phyloP scores from a whole-genome alignment of 2,888 invertebrate species.

The Caenorhabditis sinica region DNA sequence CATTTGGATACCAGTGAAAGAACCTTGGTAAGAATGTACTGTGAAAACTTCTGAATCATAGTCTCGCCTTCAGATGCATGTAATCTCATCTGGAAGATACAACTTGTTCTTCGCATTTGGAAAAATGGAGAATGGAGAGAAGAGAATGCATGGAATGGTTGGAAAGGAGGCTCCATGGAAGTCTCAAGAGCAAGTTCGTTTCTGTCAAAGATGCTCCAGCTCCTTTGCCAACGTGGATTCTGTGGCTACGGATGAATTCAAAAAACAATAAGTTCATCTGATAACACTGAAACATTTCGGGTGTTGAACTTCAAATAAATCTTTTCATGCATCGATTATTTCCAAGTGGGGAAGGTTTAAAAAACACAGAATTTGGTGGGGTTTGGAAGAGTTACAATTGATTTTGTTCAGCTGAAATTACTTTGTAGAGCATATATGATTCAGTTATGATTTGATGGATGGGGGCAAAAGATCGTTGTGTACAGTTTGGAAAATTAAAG shows the following conservation, averaged over 20 bases:
- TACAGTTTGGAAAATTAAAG: constrained; percentile 33
- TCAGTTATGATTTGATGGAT: constrained; percentile 12
- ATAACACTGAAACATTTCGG: constrained; percentile 2
- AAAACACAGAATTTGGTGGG: too few species aligned
- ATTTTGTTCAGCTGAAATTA: too few species aligned
- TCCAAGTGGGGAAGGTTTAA: too few species aligned
- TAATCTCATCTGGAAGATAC: constrained; percentile 67
- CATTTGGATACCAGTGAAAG: constrained; percentile 63
- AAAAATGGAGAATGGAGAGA: constrained; percentile 61
- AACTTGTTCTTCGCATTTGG: constrained; percentile 69
- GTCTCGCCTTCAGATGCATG: constrained; percentile 62
- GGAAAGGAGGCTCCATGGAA: constrained; percentile 72
- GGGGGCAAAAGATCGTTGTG: constrained; percentile 48
- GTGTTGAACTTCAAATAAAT: not conserved
- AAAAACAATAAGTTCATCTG: not conserved
- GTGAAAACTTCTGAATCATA: not conserved
- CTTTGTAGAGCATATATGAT: not conserved
- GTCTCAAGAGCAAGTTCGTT: constrained; percentile 68
- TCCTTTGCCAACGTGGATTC: constrained; percentile 64
- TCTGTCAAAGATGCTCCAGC: constrained; percentile 68
- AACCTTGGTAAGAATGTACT: constrained; percentile 55
- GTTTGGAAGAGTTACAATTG: too few species aligned
- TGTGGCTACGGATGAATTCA: constrained; percentile 36
- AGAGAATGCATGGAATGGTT: constrained; percentile 66
- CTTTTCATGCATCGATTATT: not conserved